These are phyloP conservation scores for Astreopora myriophthalma DNA, from an alignment of 64 coral and sea anemone genomes.

Conservation along the genomic window DNA sequence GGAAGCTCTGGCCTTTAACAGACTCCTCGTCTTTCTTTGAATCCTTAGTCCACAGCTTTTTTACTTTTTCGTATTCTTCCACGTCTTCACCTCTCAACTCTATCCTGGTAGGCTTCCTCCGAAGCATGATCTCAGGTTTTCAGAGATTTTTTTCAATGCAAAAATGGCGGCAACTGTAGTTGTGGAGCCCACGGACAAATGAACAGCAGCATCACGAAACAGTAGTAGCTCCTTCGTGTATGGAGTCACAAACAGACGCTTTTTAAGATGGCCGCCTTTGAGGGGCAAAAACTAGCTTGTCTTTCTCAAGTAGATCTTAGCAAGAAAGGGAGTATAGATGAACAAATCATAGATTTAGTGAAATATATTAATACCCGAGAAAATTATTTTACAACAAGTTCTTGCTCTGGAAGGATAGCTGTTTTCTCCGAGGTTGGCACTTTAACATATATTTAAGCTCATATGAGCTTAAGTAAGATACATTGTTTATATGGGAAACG, in stretches of 20 bases:
- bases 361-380: conserved; percentile 72
- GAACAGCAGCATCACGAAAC: not conserved
- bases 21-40: conserved; percentile 37
- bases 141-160: no score
- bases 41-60: conserved; percentile 75
- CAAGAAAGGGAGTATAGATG: conserved; percentile 94
- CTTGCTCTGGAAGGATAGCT: conserved; percentile 88
- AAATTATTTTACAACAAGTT: conserved; percentile 88
- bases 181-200: not conserved
- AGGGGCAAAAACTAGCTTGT: conserved; percentile 58
- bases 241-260: not conserved
- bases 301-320: conserved; percentile 90
- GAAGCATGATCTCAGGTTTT: conserved; percentile 51
- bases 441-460: not conserved
- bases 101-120: conserved; percentile 90
- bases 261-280: conserved; percentile 82
- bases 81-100: conserved; percentile 89
- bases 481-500: no score
- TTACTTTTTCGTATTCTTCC: conserved; percentile 92
- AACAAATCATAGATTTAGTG: conserved; percentile 72
- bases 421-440: conserved; percentile 80
- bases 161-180: not conserved
- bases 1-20: not conserved
- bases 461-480: not conserved
- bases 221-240: not conserved